phyloP scores from a whole-genome alignment of 2,797 vertebrate genomes.

The Buphagus erythrorhynchus region DNA sequence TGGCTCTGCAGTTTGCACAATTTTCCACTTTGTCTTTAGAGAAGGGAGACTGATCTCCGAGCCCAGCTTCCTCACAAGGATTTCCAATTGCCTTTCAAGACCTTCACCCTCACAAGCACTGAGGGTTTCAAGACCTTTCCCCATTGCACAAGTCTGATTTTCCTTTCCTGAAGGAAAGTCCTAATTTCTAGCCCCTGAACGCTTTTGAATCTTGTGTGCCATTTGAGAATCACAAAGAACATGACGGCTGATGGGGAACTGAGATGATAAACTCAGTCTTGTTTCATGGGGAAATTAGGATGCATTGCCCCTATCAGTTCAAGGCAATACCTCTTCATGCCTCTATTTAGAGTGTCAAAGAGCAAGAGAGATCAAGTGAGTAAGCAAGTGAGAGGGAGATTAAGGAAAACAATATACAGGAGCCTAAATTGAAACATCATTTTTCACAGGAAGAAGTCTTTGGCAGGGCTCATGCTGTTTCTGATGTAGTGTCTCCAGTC shows the following conservation, averaged over 20 bases:
- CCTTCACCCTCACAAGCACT: neutral
- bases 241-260: neutral
- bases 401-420: constrained; percentile 42
- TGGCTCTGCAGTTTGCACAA: neutral
- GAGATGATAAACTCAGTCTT: neutral
- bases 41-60: neutral
- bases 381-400: constrained; percentile 49
- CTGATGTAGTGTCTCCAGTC: constrained; percentile 42
- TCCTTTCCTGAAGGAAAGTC: neutral
- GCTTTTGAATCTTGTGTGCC: neutral
- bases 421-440: constrained; percentile 61
- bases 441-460: constrained; percentile 55
- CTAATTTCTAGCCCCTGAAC: neutral
- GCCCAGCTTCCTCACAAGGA: neutral
- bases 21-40: neutral
- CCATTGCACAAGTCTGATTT: neutral
- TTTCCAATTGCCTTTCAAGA: neutral
- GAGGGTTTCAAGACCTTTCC: neutral
- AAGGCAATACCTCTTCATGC: neutral
- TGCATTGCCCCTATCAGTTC: neutral
- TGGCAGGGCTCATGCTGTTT: constrained; percentile 33
- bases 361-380: constrained; percentile 22
- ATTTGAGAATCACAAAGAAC: neutral
- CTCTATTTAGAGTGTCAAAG: constrained; percentile 25
- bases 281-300: constrained; percentile 14